These are phyloP conservation scores for Solea solea DNA, from an alignment of 2,113 vertebrate species.

Conservation along the genomic window DNA sequence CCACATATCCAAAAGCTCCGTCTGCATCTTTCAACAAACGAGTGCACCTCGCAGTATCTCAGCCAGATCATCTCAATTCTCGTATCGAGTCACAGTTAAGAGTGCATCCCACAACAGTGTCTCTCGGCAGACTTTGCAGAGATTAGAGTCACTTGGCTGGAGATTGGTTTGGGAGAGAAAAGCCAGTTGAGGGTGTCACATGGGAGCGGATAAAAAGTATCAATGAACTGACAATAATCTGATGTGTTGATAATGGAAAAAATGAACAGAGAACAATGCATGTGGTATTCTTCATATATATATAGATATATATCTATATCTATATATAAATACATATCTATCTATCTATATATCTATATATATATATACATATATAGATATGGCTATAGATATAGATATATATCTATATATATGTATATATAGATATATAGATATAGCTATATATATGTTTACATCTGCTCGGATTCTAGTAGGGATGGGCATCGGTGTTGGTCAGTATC, in stretches of 20 bases:
- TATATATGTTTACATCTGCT: too few species aligned
- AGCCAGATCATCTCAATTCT: conserved; percentile 42
- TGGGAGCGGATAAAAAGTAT: conserved; percentile 21
- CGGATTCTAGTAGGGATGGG: too few species aligned
- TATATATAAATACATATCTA: too few species aligned
- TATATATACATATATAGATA: too few species aligned
- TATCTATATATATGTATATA: too few species aligned
- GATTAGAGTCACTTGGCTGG: conserved; percentile 66
- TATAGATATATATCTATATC: too few species aligned
- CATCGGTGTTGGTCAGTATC: too few species aligned
- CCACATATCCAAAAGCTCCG: conserved; percentile 13
- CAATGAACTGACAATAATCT: conserved; percentile 40
- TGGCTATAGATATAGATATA: too few species aligned
- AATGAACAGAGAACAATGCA: neutral
- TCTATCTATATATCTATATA: too few species aligned
- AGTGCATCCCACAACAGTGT: conserved; percentile 41
- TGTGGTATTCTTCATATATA: neutral
- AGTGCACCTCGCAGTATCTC: conserved; percentile 37
- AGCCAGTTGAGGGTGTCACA: conserved; percentile 28
- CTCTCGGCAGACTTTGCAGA: conserved; percentile 56
- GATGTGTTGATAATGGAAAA: conserved; percentile 15
- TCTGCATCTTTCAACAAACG: conserved; percentile 33
- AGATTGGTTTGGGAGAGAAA: conserved; percentile 51
- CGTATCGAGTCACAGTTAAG: conserved; percentile 49
- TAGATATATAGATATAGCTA: too few species aligned